Evolutionary conservation across 2,797 vertebrate genomes (phyloP), one percentile per base, ranked within the genome.

Genomic region (Mus minutoides): DNA sequence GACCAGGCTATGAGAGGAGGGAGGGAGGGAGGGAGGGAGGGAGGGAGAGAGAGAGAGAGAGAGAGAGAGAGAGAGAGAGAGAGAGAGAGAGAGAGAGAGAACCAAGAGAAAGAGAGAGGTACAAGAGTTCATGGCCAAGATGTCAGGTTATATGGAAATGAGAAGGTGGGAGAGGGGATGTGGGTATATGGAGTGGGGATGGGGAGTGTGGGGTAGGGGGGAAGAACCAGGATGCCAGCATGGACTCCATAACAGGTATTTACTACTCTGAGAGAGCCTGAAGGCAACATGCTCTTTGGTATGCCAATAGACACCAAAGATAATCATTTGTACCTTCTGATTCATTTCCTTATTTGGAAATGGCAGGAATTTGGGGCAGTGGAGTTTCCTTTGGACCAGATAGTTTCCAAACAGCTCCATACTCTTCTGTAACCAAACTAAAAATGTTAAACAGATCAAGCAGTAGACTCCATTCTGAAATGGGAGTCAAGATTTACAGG

Each of bases 391-490:
- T 85, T 85, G 83, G 11, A 85, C 43, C 10, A 85, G 40, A 62
- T 26, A 43, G 83, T 77, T 79, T 75, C 60, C 69, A 94, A 96
- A 80, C n/a, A 34, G 40, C 34, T 73, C 19, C 16, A 76, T 29
- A 43, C n/a, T 93, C 56, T 77, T 94, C 43, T 94, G 92, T 85
- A 93, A 96, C 52, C 54, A 90, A 95, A 95, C 52, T 34, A 64
- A 90, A 94, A 84, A 62, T 62, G 58, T 26, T 58, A 62, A 84
- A 54, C 73, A 46, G 87, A 58, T 93, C 40, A 78, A 40, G 14
- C 3, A 40, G 80, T 3, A 89, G 80, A n/a, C n/a, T 91, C 71
- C 78, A 84, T 94, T 90, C 77, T 75, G 56, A 92, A 91, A 90
- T 13, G 40, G 54, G 29, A n/a, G 31, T 95, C 87, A 76, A 75